phyloP scores from a whole-genome alignment of 2,888 invertebrate genomes.

The Allolobophora icterica region DNA sequence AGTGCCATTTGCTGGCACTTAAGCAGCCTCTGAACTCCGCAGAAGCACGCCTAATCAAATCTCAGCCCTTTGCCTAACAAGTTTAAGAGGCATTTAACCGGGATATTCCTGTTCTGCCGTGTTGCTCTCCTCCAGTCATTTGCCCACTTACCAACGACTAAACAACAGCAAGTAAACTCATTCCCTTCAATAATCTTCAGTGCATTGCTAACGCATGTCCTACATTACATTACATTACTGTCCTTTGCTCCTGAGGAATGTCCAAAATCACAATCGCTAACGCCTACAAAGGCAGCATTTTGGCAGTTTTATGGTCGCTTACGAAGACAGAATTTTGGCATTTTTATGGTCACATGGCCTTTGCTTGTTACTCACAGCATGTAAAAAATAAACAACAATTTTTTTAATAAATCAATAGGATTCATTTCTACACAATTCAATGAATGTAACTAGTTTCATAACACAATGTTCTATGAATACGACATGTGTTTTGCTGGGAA shows the following conservation, averaged over 20 bases:
- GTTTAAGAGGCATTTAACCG: neutral
- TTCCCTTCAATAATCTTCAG: neutral
- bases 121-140: neutral
- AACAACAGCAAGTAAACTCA: neutral
- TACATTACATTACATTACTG: neutral
- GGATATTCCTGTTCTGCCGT: neutral
- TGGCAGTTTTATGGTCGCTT: neutral
- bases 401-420: neutral
- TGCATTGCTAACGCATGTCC: neutral
- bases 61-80: neutral
- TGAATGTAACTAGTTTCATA: neutral
- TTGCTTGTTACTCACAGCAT: neutral
- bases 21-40: neutral
- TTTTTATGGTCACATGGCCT: neutral
- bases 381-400: neutral
- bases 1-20: neutral
- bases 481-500: neutral
- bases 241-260: neutral
- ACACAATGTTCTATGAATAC: neutral
- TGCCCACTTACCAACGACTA: neutral
- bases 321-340: neutral
- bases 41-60: conserved; percentile 8
- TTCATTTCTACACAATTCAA: neutral
- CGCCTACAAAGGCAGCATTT: neutral
- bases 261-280: neutral